Evolutionary conservation across 1,140 invertebrate species (phyloP), one percentile per base, ranked within the genome.

Genomic region (Drosophila sulfurigaster): DNA sequence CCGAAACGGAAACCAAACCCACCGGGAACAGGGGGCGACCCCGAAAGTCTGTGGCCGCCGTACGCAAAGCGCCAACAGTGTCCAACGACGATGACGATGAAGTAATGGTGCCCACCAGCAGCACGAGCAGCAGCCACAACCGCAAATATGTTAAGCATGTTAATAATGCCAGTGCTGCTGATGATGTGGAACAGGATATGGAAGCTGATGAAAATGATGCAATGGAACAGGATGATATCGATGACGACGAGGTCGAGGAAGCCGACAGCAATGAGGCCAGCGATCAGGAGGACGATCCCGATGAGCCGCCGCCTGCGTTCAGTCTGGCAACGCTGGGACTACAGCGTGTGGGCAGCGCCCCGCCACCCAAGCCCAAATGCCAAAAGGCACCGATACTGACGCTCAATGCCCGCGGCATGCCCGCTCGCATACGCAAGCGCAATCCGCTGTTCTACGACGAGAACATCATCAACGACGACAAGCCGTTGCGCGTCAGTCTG

Each of bases 371-470:
- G 25, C 96, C 95, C 92, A 95, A 95, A 51, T 93, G 94, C 38
- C 94, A 95, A 41, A 95, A 94, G 68, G 95, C 95, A 83, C 96
- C 95, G 1, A 94, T 96, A 7, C 95, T 96, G 91, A 95, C 96
- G 64, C 92, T 98, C 1, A 98, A 98, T 93, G 95, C 96, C 7
- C 94, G 97, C 91, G 97, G 97, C 51, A 97, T 97, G 96, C 97
- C 98, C 56, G 96, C 96, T 2, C 94, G 98, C 71, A 98, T 98
- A 63, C 94, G 97, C 57, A 98, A 98, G 92, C 97, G 97, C 88
- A 99, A 98, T 93, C 95, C 95, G 85, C 94, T 98, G 51, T 98
- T 98, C 92, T 98, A 96, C 93, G 97, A 98, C 93, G 97, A 98
- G 93, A 96, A 98, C 90, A 95, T 98, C 86, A 96, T 98, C 43